Conservation (phyloP, 2,113 vertebrate genomes). For the Platichthys stellatus region DNA sequence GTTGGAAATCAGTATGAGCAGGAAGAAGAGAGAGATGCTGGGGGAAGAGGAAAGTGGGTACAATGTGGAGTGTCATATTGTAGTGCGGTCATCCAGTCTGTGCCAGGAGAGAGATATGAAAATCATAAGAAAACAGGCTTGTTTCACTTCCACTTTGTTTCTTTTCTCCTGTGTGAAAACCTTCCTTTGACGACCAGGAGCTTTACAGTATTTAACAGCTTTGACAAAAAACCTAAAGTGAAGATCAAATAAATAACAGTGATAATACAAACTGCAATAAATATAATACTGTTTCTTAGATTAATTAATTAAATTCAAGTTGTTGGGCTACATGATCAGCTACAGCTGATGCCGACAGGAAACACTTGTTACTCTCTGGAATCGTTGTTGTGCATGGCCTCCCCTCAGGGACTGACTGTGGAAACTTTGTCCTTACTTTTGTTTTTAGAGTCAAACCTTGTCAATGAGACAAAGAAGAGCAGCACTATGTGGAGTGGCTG, state of each 20-base stretch:
- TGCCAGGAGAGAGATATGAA: constrained; percentile 27
- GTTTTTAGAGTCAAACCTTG: background rate
- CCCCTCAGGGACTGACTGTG: constrained; percentile 10
- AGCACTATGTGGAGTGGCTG: background rate
- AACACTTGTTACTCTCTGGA: constrained; percentile 30
- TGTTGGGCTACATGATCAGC: constrained; percentile 5
- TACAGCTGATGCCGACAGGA: constrained; percentile 22
- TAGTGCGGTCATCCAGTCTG: constrained; percentile 45
- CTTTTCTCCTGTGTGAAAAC: constrained; percentile 16
- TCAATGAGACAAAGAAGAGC: constrained; percentile 31
- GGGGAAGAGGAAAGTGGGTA: constrained; percentile 24
- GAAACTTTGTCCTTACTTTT: constrained; percentile 1
- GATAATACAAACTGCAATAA: background rate
- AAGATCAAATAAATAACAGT: constrained; percentile 17
- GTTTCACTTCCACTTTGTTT: constrained; percentile 68
- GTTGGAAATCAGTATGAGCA: constrained; percentile 47
- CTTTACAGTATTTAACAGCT: constrained; percentile 1
- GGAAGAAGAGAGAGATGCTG: constrained; percentile 42
- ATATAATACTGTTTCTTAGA: too few relatives aligned
- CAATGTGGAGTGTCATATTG: constrained; percentile 31
- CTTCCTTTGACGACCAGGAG: background rate
- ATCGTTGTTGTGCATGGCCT: constrained; percentile 3
- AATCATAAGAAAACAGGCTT: constrained; percentile 43
- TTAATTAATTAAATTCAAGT: too few relatives aligned
- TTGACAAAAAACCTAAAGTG: background rate